Evolutionary conservation across 1,140 invertebrate species (phyloP).

Genomic region (Pogonognathellus flavescens): DNA sequence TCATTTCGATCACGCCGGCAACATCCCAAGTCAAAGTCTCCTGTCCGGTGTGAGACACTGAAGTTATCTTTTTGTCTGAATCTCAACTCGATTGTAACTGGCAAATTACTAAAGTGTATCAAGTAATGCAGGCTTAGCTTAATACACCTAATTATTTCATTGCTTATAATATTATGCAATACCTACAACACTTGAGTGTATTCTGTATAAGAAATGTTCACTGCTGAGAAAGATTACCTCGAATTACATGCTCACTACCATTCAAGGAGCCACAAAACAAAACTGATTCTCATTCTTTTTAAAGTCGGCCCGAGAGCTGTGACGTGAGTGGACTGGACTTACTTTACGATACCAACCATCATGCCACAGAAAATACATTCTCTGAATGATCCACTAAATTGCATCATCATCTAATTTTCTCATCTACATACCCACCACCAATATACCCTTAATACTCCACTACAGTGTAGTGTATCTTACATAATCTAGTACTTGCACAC

Average conservation of each 20-base stretch:
- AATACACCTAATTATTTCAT: constrained; percentile 39
- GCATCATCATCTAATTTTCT: too few relatives aligned
- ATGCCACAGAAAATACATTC: too few relatives aligned
- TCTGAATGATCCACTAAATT: too few relatives aligned
- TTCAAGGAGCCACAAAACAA: constrained; percentile 16
- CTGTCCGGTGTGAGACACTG: background rate
- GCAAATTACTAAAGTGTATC: background rate
- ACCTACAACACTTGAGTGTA: background rate
- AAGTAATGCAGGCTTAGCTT: constrained; percentile 14
- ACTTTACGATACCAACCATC: too few relatives aligned
- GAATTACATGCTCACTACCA: constrained; percentile 48
- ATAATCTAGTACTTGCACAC: too few relatives aligned
- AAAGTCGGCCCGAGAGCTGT: background rate
- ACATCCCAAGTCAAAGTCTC: background rate
- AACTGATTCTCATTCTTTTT: constrained; percentile 30
- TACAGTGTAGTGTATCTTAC: too few relatives aligned
- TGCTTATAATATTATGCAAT: background rate
- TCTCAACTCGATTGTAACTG: background rate
- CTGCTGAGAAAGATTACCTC: background rate
- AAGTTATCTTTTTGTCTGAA: constrained; percentile 2
- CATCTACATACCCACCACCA: too few relatives aligned
- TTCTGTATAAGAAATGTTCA: background rate
- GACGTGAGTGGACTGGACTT: background rate
- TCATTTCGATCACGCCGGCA: background rate
- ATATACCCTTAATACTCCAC: too few relatives aligned